A percentile compares a stretch with the other conserved stretches of the same genome.
These are phyloP conservation scores for Diplogasteroides magnus DNA, from an alignment of 1,140 invertebrate species.

Conservation along the genomic window DNA sequence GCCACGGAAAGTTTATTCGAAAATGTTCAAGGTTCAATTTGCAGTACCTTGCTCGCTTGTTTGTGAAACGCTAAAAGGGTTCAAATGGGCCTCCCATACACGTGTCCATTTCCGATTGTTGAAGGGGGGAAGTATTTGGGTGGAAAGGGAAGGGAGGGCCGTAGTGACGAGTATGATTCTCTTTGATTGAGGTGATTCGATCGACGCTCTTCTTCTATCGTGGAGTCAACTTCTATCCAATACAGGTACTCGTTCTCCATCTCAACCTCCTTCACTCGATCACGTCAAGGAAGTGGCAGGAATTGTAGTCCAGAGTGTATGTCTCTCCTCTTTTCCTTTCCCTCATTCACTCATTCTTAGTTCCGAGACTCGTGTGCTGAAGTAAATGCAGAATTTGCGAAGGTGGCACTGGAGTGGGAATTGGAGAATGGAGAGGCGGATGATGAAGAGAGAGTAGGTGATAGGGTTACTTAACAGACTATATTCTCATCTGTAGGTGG, in stretches of 20 bases:
- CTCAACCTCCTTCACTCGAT: background rate
- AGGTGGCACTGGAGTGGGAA: background rate
- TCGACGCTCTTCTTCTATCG: background rate
- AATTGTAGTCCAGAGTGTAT: background rate
- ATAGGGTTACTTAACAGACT: no score
- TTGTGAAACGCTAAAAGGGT: no score
- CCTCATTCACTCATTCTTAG: background rate
- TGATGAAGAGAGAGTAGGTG: background rate
- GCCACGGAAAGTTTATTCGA: no score
- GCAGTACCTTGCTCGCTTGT: no score
- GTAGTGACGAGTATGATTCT: no score
- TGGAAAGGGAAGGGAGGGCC: no score
- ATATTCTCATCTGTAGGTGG: background rate
- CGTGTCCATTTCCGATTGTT: no score
- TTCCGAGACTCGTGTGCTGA: background rate
- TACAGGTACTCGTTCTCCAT: background rate
- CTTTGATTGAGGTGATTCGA: background rate
- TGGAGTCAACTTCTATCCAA: background rate
- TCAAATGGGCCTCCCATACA: no score
- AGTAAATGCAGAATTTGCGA: background rate
- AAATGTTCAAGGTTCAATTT: no score
- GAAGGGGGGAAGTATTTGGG: no score
- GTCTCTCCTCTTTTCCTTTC: background rate
- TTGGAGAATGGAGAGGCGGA: background rate
- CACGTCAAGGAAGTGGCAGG: background rate